These are phyloP conservation scores for Latheticus oryzae DNA, from an alignment of 2,888 invertebrate genomes.

Conservation along the genomic window DNA sequence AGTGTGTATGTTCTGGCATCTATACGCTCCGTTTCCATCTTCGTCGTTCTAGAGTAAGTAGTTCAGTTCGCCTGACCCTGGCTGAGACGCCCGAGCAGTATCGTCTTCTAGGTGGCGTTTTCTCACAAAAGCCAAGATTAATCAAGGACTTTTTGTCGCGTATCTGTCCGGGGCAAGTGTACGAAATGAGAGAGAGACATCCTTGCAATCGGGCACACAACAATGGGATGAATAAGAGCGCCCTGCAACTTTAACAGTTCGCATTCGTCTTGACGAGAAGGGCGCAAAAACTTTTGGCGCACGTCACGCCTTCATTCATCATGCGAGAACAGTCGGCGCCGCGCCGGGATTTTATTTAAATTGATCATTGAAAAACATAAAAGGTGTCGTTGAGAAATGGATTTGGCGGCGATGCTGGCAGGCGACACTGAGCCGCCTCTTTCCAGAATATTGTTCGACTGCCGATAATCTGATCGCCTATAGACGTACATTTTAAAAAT, in stretches of 20 bases:
- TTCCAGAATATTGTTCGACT: slow-evolving; percentile 9
- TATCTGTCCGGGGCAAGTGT: slow-evolving; percentile 42
- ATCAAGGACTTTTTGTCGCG: slow-evolving; percentile 40
- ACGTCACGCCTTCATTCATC: slow-evolving; percentile 59
- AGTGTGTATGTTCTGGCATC: slow-evolving; percentile 32
- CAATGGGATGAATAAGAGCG: slow-evolving; percentile 41
- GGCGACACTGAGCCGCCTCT: slow-evolving; percentile 32
- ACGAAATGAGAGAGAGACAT: slow-evolving; percentile 27
- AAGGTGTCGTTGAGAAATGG: slow-evolving; percentile 62
- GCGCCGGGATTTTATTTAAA: slow-evolving; percentile 61
- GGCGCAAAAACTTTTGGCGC: slow-evolving; percentile 58
- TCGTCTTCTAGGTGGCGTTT: slow-evolving; percentile 34
- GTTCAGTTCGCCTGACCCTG: too few relatives aligned
- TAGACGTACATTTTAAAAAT: slow-evolving; percentile 16
- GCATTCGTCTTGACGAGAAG: slow-evolving; percentile 56
- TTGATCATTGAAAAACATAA: slow-evolving; percentile 62
- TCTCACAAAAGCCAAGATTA: slow-evolving; percentile 43
- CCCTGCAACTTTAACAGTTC: slow-evolving; percentile 48
- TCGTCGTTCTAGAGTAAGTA: slow-evolving; percentile 6
- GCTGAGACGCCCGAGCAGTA: slow-evolving; percentile 2
- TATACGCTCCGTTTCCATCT: slow-evolving; percentile 12
- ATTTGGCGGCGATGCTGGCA: slow-evolving; percentile 54
- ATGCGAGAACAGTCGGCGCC: slow-evolving; percentile 55
- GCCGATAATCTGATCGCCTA: slow-evolving; percentile 14
- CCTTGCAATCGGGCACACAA: slow-evolving; percentile 28